Evolutionary conservation across 2,113 vertebrate genomes (phyloP).

Genomic region (Spea bombifrons): DNA sequence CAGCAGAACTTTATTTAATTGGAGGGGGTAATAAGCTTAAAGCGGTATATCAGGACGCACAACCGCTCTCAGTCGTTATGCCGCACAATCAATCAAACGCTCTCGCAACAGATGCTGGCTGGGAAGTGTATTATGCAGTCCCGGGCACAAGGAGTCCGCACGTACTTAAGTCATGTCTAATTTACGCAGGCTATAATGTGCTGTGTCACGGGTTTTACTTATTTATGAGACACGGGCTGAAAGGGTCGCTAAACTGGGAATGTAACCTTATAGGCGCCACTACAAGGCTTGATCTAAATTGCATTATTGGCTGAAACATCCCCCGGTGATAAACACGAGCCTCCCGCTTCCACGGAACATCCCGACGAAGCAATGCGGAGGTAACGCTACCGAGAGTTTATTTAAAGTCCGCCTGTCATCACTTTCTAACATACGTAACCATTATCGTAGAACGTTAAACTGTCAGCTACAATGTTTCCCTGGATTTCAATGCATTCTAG

Average conservation of each 20-base stretch:
- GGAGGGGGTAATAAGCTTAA: constrained; percentile 64
- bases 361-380: no score
- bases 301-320: no score
- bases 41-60: constrained; percentile 68
- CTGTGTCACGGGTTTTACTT: background rate
- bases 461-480: no score
- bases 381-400: no score
- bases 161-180: background rate
- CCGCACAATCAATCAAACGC: constrained; percentile 70
- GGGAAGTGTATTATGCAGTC: constrained; percentile 57
- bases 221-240: background rate
- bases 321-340: no score
- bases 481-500: no score
- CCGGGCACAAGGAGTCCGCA: background rate
- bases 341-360: no score
- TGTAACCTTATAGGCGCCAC: no score
- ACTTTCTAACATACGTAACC: no score
- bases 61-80: constrained; percentile 72
- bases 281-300: no score
- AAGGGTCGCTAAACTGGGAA: background rate
- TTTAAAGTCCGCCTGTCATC: no score
- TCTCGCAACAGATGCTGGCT: constrained; percentile 76
- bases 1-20: constrained; percentile 63
- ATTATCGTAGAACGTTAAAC: no score
- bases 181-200: background rate